A percentile compares a stretch with the other conserved stretches of the same genome.
phyloP scores from a whole-genome alignment of 2,113 vertebrate genomes.

The Odobenus rosmarus region DNA sequence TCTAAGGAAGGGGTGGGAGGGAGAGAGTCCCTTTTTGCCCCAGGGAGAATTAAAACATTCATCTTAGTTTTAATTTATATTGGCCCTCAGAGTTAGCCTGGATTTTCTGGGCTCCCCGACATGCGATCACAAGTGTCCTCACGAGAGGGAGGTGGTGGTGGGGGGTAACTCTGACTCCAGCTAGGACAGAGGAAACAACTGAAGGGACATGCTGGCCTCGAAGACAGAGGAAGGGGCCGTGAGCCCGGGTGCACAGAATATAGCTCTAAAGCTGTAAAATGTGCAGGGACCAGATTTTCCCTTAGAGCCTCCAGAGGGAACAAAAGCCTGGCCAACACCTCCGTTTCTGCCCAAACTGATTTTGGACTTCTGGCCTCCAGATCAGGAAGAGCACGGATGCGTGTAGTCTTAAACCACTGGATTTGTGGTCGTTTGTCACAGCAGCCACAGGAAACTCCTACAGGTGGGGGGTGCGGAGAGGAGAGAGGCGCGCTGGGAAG shows the following conservation, averaged over 20 bases:
- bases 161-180: background rate
- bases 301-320: background rate
- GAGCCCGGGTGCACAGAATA: rapidly evolving
- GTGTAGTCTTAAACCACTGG: background rate
- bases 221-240: rapidly evolving
- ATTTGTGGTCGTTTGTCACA: background rate
- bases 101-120: too few species aligned
- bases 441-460: background rate
- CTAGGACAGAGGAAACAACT: background rate
- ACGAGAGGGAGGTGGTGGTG: background rate
- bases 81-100: background rate
- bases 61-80: background rate
- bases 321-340: background rate
- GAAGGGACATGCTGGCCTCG: background rate
- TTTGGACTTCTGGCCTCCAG: background rate
- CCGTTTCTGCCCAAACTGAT: background rate
- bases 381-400: background rate
- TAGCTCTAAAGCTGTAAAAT: background rate
- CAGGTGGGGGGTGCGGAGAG: background rate
- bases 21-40: background rate
- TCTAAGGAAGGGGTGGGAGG: background rate
- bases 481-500: background rate
- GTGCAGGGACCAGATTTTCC: background rate
- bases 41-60: background rate
- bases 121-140: background rate